A percentile compares a stretch with the other conserved stretches of the same genome.
These are phyloP conservation scores for Alloplasta piceator DNA, from an alignment of 2,888 invertebrate genomes.

Conservation along the genomic window DNA sequence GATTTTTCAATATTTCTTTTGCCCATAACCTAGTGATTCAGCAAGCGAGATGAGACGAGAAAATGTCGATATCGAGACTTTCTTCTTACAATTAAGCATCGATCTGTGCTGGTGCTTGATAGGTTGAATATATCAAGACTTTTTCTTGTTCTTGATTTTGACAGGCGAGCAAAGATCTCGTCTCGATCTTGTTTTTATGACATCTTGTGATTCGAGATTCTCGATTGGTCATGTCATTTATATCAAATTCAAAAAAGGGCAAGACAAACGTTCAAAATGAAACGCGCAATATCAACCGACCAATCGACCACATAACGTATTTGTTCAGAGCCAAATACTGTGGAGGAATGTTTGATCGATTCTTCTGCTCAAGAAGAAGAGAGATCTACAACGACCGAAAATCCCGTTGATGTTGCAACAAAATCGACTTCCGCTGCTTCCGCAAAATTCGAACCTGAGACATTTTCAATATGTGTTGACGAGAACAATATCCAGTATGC, in stretches of 20 bases:
- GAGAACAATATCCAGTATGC: not conserved
- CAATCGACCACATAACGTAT: too few species aligned
- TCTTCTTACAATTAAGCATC: too few species aligned
- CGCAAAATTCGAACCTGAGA: not conserved
- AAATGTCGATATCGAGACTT: too few species aligned
- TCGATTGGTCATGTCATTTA: not conserved
- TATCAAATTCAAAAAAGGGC: not conserved
- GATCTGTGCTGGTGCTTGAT: too few species aligned
- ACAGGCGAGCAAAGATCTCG: not conserved
- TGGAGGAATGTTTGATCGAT: not conserved
- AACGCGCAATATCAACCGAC: not conserved
- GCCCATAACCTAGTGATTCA: too few species aligned
- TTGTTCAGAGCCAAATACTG: too few species aligned
- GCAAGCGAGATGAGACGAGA: too few species aligned
- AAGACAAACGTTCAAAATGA: not conserved
- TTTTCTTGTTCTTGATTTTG: not conserved
- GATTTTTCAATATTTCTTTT: too few species aligned
- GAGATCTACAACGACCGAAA: not conserved
- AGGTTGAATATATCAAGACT: too few species aligned
- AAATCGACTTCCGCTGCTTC: too few species aligned
- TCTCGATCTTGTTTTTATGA: not conserved
- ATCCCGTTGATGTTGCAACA: not conserved
- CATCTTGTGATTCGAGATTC: not conserved
- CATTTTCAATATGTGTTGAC: not conserved
- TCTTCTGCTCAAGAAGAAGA: not conserved